Base-by-base conservation (phyloP, 2,797 vertebrate species). In the Sebastes dallii region DNA sequence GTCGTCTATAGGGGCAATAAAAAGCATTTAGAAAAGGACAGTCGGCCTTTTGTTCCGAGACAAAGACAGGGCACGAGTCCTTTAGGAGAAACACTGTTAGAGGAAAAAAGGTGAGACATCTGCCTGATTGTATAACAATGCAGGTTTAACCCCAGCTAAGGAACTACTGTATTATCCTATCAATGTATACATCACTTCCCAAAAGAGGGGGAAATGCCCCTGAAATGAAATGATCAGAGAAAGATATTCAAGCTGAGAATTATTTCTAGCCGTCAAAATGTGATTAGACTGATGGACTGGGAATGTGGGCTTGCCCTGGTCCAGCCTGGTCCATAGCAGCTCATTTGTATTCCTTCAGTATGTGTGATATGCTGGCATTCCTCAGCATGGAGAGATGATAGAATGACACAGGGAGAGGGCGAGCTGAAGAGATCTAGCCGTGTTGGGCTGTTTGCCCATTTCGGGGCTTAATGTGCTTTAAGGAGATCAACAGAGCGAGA, bases 1-100 rank as follows among this genome's bases (percentile, higher is more conserved):
- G 84, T 80, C 55, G 18, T 86, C 80, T 84, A 66, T 67, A 75
- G 70, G 56, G 4, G 82, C 80, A 52, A 84, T 90, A 91, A 93
- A 90, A 52, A 52, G 34, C 80, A 83, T 75, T 82, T 71, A 65
- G 14, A 88, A 76, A 72, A 79, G 77, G 62, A 62, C 69, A 77
- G 77, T 54, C 59, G 61, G 70, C 59, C 82, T 78, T 83, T 87
- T 83, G 74, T 82, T 82, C 25, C 4, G 0, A 56, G 20, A 87
- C 66, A 87, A 89, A 88, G 83, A 75, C 34, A 25, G 74, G 71
- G 56, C 66, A 58, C 56, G 46, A 70, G 80, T 82, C 42, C 61
- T 85, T 81, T 12, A 58, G 34, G 13, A 64, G 46, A 78, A 74
- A 36, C 5, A 52, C 46, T 39, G 36, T 42, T 8, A 2, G 64